Evolutionary conservation across 2,113 vertebrate species (phyloP), one percentile per base, ranked within the genome.

Genomic region (Rhegmatorhina hoffmannsi): DNA sequence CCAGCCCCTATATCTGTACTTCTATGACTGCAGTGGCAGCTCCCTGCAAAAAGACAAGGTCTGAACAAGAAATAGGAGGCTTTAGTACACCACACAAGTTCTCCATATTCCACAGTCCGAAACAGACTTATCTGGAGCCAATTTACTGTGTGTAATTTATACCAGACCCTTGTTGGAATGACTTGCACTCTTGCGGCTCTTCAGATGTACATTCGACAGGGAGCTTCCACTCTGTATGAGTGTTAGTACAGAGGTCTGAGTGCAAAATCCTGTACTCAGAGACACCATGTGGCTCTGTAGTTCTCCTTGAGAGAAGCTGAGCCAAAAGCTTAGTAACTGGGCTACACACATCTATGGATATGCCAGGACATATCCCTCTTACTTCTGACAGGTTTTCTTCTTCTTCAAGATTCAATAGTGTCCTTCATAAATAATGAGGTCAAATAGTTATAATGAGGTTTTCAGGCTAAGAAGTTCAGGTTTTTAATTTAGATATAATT

Each of bases 61-160:
- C 86, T 80, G 55, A 29, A 66, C 43, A 94, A 95, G 87, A 91
- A 90, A 55, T 2, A 55, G 70, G 78, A 88, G 69, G 74, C 56
- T 94, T 94, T 26, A 77, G 58, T 66, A 87, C 79, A 91, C 73
- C 94, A 94, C 92, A 91, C 34, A 80, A 97, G 95, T 87, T 95
- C 84, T 93, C 94, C 82, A 36, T 94, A 87, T 97, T 97, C 94
- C 94, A 91, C 68, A 87, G 78, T 90, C 96, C 96, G 97, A 97
- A 96, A 94, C 92, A 97, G 97, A 93, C 89, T 93, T 96, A 83
- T 95, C 97, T 97, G 95, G 97, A 97, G 97, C 95, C 96, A 98
- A 96, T 95, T 97, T 97, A 87, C 95, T 64, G 14, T 56, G 18
- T 23, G 58, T 98, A 97, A 98, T 98, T 94, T 92, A 94, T 94